These are phyloP conservation scores for Aptenodytes forsteri DNA, from an alignment of 2,113 vertebrate genomes.

Conservation along the genomic window DNA sequence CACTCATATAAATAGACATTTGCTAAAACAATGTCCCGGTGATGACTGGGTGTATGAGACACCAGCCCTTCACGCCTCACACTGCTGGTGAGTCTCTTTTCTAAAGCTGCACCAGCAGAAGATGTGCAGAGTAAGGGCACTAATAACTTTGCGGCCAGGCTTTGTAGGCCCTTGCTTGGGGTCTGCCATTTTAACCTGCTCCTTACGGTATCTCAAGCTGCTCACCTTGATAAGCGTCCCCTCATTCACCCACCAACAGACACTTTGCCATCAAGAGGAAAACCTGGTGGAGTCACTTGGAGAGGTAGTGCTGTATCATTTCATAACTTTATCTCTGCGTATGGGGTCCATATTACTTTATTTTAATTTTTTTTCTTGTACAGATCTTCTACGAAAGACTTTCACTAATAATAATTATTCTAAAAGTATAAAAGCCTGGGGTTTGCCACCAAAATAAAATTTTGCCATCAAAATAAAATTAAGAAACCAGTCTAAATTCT, in stretches of 20 bases:
- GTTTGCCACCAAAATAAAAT: background rate
- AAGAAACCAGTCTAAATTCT: background rate
- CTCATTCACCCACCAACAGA: background rate
- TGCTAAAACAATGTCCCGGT: background rate
- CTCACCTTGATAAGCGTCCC: background rate
- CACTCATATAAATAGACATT: background rate
- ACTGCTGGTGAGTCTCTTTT: background rate
- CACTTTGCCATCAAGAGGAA: background rate
- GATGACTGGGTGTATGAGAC: background rate
- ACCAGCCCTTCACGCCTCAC: background rate
- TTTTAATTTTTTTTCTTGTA: background rate
- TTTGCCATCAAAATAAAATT: background rate
- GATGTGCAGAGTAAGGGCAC: background rate
- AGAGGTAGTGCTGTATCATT: background rate
- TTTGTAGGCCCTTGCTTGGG: background rate
- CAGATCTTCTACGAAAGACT: background rate
- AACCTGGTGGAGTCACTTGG: background rate
- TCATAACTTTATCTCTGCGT: background rate
- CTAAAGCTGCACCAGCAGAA: background rate
- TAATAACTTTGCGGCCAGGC: background rate
- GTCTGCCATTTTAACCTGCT: background rate
- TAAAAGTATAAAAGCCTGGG: background rate
- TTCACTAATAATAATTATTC: background rate
- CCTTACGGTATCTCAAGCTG: background rate
- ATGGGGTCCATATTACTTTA: background rate